A percentile compares a stretch with the other conserved stretches of the same genome.
These are phyloP conservation scores for Perdita meconis DNA, from an alignment of 2,888 invertebrate genomes.

Conservation along the genomic window DNA sequence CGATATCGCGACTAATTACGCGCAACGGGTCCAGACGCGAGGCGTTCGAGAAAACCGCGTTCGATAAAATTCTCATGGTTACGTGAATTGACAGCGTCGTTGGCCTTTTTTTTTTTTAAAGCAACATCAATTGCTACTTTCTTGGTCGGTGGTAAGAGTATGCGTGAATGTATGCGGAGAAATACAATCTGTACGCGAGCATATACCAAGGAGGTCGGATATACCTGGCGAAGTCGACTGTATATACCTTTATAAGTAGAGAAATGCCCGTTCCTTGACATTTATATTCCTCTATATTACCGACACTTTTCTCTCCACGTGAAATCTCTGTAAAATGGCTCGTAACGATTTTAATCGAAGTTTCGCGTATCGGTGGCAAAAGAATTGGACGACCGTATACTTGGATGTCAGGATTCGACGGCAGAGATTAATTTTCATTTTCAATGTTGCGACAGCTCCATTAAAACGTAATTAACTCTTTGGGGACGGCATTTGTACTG, in stretches of 20 bases:
- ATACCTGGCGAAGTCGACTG: neutral
- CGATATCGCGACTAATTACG: too few relatives aligned
- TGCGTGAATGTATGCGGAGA: conserved; percentile 20
- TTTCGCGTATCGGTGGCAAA: conserved; percentile 26
- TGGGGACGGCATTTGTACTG: too few relatives aligned
- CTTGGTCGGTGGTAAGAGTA: conserved; percentile 21
- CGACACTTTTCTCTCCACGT: conserved; percentile 37
- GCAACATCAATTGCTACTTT: conserved; percentile 38
- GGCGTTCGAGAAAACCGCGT: neutral
- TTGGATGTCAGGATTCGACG: neutral
- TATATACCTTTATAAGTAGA: too few relatives aligned
- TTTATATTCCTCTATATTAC: neutral
- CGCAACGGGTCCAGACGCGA: neutral
- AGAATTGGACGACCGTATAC: conserved; percentile 4
- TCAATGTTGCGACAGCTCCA: too few relatives aligned
- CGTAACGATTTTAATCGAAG: conserved; percentile 58
- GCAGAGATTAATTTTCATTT: neutral
- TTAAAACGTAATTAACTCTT: too few relatives aligned
- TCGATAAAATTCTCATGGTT: neutral
- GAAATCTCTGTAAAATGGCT: conserved; percentile 38
- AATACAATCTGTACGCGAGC: conserved; percentile 57
- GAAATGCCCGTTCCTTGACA: too few relatives aligned
- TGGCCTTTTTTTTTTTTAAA: conserved; percentile 30
- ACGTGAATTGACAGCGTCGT: conserved; percentile 1
- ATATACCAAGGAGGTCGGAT: conserved; percentile 43